Base-by-base conservation (phyloP, 2,797 vertebrate species). In the Anolis apletophallus region DNA sequence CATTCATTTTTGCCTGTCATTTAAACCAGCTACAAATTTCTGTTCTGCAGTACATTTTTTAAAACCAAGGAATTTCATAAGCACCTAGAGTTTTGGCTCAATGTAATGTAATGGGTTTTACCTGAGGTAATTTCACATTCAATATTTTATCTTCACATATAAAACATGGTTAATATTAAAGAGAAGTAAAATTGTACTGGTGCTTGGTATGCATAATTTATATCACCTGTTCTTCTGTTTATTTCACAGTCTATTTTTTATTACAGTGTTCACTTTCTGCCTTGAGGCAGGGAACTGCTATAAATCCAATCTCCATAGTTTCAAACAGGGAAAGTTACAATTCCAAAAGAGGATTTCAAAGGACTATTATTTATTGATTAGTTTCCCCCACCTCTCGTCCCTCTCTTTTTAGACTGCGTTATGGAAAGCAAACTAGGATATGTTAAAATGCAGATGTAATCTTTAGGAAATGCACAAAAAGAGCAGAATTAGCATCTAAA, bases 71-170 rank as follows among this genome's bases (percentile, higher is more conserved):
- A 92, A 91, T 83, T 95, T 91, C 40, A 85, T 77, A 89, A 90
- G 85, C 87, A 92, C 81, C 79, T 79, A 71, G 73, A 89, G 50
- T 91, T 87, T 89, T 81, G 86, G 50, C 88, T 88, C 84, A 88
- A 89, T 91, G 80, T 91, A 89, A 92, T 64, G 59, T 76, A 89
- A 87, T 84, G 87, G 76, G 68, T 84, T 91, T 95, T 91, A 91
- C 86, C 88, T 90, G 86, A 89, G 85, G 91, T 93, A 90, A 92
- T 95, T 95, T 93, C 40, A 91, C 84, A 93, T 93, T 94, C 87
- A 92, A 75, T 90, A 90, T 91, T 93, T 95, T 92, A 93, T 92
- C 83, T 90, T 93, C 91, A 87, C 72, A 91, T 90, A 77, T 87
- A 91, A 94, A 93, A 91, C 69, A 84, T 19, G 2, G 81, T 91